These are phyloP conservation scores for Dasyurus viverrinus DNA, from an alignment of 2,113 vertebrate species.

Conservation along the genomic window DNA sequence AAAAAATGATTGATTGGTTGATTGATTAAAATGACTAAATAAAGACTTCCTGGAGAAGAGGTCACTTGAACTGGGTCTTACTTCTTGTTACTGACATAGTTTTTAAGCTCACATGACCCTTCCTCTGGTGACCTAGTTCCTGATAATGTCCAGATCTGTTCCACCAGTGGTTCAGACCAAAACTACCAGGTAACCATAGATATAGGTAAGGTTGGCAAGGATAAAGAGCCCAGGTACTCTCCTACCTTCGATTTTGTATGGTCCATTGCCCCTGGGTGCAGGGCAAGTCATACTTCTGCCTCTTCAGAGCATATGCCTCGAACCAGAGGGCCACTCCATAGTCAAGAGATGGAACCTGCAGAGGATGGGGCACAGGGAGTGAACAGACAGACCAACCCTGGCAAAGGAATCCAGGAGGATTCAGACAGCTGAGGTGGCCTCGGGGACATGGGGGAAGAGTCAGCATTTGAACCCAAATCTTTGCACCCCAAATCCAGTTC, in stretches of 20 bases:
- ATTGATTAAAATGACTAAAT: neutral
- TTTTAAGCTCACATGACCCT: neutral
- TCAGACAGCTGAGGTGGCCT: neutral
- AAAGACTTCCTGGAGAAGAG: neutral
- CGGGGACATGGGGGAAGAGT: neutral
- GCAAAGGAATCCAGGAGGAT: accelerated
- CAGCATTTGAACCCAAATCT: neutral
- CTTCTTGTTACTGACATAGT: neutral
- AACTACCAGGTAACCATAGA: neutral
- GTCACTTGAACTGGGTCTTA: neutral
- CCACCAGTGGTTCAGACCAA: neutral
- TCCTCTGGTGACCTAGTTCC: neutral
- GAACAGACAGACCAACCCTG: neutral
- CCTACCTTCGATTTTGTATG: slow-evolving; percentile 92
- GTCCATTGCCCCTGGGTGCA: slow-evolving; percentile 95
- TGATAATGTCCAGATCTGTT: neutral
- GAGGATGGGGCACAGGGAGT: neutral
- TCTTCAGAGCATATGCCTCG: slow-evolving; percentile 90
- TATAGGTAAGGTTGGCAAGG: neutral
- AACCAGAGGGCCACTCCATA: slow-evolving; percentile 92
- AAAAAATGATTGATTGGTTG: neutral
- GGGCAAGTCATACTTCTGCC: slow-evolving; percentile 85
- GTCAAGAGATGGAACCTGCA: slow-evolving; percentile 88
- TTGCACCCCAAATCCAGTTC: neutral
- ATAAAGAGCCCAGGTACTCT: accelerated